A percentile compares a stretch with the other conserved stretches of the same genome.
phyloP scores from a whole-genome alignment of 1,140 invertebrate species.

The Rhyacophila brunnea region DNA sequence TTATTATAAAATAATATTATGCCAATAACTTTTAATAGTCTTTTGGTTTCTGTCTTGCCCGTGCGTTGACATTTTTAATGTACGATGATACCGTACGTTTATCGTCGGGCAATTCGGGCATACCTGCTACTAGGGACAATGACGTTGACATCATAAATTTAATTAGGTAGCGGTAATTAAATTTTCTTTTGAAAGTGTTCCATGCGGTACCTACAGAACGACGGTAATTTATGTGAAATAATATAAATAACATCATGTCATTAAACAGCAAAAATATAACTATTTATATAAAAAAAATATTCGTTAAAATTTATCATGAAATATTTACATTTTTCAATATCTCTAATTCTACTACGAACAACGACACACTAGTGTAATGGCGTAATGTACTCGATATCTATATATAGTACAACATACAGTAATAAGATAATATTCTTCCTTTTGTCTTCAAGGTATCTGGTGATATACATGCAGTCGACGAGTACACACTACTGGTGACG shows the following conservation, averaged over 20 bases:
- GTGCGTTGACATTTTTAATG: slow-evolving; percentile 13
- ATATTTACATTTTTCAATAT: background rate
- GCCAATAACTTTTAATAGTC: background rate
- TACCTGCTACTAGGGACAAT: too few relatives aligned
- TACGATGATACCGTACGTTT: too few relatives aligned
- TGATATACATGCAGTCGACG: slow-evolving; percentile 87
- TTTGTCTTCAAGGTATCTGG: slow-evolving; percentile 68
- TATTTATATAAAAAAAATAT: background rate
- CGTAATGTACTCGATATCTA: background rate
- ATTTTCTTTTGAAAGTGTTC: too few relatives aligned
- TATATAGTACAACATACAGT: too few relatives aligned
- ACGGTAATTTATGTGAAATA: too few relatives aligned
- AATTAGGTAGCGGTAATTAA: too few relatives aligned
- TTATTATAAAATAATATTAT: background rate
- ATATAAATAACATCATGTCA: too few relatives aligned
- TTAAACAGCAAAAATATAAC: background rate
- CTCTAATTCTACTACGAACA: background rate
- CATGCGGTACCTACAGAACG: too few relatives aligned
- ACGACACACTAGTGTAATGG: background rate
- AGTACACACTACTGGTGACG: slow-evolving; percentile 77
- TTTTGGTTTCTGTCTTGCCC: slow-evolving; percentile 11
- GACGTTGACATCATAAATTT: too few relatives aligned
- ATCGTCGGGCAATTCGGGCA: too few relatives aligned
- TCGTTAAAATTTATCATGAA: background rate
- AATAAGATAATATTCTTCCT: too few relatives aligned